Percentiles rank a stretch among this genome's conserved stretches.
Conservation (phyloP, 2,888 invertebrate genomes). For the Octodonta nipae region DNA sequence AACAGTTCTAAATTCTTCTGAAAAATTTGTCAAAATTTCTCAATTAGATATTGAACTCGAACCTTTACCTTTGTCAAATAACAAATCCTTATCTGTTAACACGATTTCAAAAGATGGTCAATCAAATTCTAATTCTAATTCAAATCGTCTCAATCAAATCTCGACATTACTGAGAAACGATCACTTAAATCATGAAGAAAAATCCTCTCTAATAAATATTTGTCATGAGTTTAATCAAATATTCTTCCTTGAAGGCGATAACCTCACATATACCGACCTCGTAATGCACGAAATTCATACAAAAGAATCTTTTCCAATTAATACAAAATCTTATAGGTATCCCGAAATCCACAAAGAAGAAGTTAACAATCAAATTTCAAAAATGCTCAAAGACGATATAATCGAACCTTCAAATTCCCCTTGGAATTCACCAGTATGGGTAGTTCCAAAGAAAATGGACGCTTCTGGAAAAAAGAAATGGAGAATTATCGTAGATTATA, state of each 20-base stretch:
- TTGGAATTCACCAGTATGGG: conserved; percentile 17
- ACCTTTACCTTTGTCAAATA: too few relatives aligned
- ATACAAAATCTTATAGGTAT: conserved; percentile 20
- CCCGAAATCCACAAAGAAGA: conserved; percentile 22
- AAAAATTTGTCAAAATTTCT: too few relatives aligned
- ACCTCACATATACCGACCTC: conserved; percentile 15
- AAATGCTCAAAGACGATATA: conserved; percentile 18
- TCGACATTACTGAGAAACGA: conserved; percentile 6
- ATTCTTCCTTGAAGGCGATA: conserved; percentile 18
- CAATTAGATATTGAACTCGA: too few relatives aligned
- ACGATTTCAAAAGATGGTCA: too few relatives aligned
- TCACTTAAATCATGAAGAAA: conserved; percentile 21
- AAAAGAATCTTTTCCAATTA: conserved; percentile 9
- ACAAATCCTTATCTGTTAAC: too few relatives aligned
- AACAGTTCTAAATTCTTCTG: too few relatives aligned
- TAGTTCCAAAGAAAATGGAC: conserved; percentile 11
- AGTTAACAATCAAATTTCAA: conserved; percentile 19
- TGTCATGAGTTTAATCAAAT: conserved; percentile 19
- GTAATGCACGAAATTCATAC: conserved; percentile 17
- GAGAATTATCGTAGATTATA: conserved; percentile 7
- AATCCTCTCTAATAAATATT: conserved; percentile 14
- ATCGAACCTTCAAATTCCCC: conserved; percentile 18
- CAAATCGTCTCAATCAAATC: conserved; percentile 4
- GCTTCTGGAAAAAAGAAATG: conserved; percentile 6
- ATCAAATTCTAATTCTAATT: not conserved